A percentile compares a stretch with the other conserved stretches of the same genome.
phyloP scores from a whole-genome alignment of 2,113 vertebrate genomes.

The Thunnus thynnus region DNA sequence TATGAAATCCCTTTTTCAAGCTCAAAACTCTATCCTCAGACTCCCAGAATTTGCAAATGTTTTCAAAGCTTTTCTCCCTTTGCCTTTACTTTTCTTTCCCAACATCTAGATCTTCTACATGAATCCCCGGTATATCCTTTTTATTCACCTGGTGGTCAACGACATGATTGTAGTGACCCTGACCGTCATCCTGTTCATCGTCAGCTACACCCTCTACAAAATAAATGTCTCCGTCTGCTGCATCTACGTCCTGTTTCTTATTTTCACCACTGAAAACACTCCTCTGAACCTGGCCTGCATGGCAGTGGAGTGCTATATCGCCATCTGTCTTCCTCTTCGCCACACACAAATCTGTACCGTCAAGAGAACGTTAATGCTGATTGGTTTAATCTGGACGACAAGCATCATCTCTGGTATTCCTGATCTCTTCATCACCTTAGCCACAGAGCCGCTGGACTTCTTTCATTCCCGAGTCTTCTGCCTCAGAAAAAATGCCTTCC shows the following conservation, averaged over 20 bases:
- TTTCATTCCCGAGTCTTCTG: slow-evolving; percentile 68
- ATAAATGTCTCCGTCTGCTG: slow-evolving; percentile 55
- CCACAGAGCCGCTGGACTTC: slow-evolving; percentile 52
- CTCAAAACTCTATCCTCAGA: too few species aligned
- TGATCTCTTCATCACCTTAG: slow-evolving; percentile 72
- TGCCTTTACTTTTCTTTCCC: neutral
- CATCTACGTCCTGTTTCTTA: slow-evolving; percentile 28
- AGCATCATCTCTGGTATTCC: slow-evolving; percentile 62
- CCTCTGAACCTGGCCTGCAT: slow-evolving; percentile 83
- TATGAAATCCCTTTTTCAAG: too few species aligned
- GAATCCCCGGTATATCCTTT: slow-evolving; percentile 78
- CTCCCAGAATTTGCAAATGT: too few species aligned
- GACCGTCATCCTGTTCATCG: slow-evolving; percentile 60
- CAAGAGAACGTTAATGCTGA: slow-evolving; percentile 59
- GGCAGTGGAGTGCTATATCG: slow-evolving; percentile 83
- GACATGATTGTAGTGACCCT: slow-evolving; percentile 76
- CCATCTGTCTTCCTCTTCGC: slow-evolving; percentile 79
- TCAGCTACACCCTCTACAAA: slow-evolving; percentile 67
- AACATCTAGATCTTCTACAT: slow-evolving; percentile 64
- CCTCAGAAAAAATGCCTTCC: slow-evolving; percentile 49
- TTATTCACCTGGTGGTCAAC: slow-evolving; percentile 78
- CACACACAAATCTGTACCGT: slow-evolving; percentile 78
- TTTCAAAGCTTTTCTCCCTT: too few species aligned
- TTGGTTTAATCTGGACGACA: slow-evolving; percentile 71
- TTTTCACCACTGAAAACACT: slow-evolving; percentile 72